Percentiles rank a stretch among this genome's conserved stretches.
These are phyloP conservation scores for Brachyhypopomus gauderio DNA, from an alignment of 2,113 vertebrate genomes.

Conservation along the genomic window DNA sequence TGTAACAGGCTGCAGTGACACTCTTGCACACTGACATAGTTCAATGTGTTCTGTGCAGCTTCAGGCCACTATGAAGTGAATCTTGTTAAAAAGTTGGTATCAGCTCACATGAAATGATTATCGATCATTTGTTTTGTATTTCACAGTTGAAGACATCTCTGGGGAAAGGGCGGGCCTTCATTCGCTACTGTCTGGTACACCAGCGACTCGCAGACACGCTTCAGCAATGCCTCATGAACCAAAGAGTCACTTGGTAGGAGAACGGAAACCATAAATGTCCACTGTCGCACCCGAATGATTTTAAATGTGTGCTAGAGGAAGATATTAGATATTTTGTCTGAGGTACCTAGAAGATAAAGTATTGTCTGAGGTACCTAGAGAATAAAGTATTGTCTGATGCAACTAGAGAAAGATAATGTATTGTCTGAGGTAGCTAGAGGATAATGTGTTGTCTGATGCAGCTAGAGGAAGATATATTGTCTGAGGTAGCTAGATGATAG, in stretches of 20 bases:
- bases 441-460: too few species aligned
- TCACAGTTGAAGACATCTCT: slow-evolving; percentile 90
- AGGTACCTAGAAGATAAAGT: too few species aligned
- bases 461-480: too few species aligned
- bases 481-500: too few species aligned
- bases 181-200: slow-evolving; percentile 93
- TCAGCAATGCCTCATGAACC: slow-evolving; percentile 95
- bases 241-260: slow-evolving; percentile 86
- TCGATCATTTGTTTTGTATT: slow-evolving; percentile 3
- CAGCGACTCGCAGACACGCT: slow-evolving; percentile 93
- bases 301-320: not conserved
- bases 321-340: too few species aligned
- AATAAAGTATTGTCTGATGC: too few species aligned
- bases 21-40: too few species aligned
- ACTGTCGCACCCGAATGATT: not conserved
- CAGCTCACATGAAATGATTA: not conserved
- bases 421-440: too few species aligned
- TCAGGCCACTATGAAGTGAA: not conserved
- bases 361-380: too few species aligned
- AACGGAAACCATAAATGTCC: not conserved
- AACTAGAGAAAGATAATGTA: too few species aligned
- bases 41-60: too few species aligned
- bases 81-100: not conserved
- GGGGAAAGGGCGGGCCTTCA: slow-evolving; percentile 92
- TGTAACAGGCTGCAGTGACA: too few species aligned